Conservation (phyloP, 2,797 vertebrate genomes). For the Acanthurus tractus region DNA sequence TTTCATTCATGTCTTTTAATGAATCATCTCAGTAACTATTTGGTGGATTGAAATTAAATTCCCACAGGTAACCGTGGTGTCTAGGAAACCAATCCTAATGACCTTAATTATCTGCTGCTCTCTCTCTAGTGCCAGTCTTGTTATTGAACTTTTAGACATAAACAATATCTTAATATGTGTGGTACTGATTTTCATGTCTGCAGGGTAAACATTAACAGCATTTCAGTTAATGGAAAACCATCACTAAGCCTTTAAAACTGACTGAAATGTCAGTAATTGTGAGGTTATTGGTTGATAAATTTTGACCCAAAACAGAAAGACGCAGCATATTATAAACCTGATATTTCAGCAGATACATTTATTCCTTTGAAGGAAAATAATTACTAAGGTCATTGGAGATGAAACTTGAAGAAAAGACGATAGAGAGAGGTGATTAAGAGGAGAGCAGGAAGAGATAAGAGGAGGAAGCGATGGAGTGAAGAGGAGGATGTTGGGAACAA, state of each 20-base stretch:
- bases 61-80: background rate
- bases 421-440: background rate
- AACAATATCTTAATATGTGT: no score
- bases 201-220: no score
- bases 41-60: background rate
- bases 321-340: background rate
- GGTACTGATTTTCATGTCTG: no score
- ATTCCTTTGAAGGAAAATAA: background rate
- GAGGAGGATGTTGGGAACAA: constrained; percentile 47
- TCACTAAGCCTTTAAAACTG: no score
- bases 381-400: background rate
- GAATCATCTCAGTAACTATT: background rate
- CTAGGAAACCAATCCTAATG: background rate
- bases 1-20: background rate
- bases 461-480: constrained; percentile 42
- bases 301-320: background rate
- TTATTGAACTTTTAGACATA: no score
- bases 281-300: no score
- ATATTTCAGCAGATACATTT: background rate
- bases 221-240: no score
- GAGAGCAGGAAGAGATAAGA: constrained; percentile 32
- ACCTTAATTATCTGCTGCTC: background rate
- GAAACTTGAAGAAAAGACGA: background rate
- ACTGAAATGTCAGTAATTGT: no score
- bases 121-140: no score